Percentiles rank a stretch among this genome's conserved stretches.
Conservation (phyloP, 1,140 invertebrate species). For the Pseudachorutes palmiensis region DNA sequence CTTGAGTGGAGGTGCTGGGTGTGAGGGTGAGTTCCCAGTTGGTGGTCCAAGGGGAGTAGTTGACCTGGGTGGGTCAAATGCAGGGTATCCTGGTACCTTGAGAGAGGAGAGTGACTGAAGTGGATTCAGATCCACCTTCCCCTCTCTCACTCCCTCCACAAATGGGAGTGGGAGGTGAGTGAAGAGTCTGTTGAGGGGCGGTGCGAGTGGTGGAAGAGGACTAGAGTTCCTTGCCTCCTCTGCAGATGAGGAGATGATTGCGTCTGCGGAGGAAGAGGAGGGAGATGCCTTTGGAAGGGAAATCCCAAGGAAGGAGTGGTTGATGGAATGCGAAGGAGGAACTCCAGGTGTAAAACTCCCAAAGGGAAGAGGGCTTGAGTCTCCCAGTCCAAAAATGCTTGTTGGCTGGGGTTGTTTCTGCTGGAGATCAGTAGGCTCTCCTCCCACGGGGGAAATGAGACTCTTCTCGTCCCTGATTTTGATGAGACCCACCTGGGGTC, state of each 20-base stretch:
- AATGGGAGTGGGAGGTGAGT: conserved; percentile 16
- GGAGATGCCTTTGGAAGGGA: conserved; percentile 22
- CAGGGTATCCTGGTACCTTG: conserved; percentile 63
- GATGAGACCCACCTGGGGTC: conserved; percentile 19
- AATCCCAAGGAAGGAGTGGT: conserved; percentile 9
- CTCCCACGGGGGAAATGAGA: conserved; percentile 33
- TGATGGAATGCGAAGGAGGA: not conserved
- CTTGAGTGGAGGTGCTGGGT: conserved; percentile 42
- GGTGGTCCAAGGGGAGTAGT: no score
- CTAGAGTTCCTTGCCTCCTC: conserved; percentile 24
- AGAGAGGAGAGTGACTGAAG: conserved; percentile 69
- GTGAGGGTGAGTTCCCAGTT: no score
- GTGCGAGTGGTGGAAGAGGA: not conserved
- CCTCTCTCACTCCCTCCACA: conserved; percentile 49
- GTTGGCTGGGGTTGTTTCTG: conserved; percentile 27
- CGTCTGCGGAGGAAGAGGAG: conserved; percentile 25
- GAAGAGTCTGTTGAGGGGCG: conserved; percentile 27
- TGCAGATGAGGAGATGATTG: conserved; percentile 34
- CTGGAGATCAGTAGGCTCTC: not conserved
- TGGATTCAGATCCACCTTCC: conserved; percentile 60
- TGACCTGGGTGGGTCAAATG: conserved; percentile 24
- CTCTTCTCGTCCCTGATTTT: conserved; percentile 36
- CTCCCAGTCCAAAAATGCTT: not conserved
- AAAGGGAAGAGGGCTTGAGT: no score
- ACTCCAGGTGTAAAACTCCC: not conserved